Conservation (phyloP, 2,888 invertebrate species). For the Margaritifera margaritifera region DNA sequence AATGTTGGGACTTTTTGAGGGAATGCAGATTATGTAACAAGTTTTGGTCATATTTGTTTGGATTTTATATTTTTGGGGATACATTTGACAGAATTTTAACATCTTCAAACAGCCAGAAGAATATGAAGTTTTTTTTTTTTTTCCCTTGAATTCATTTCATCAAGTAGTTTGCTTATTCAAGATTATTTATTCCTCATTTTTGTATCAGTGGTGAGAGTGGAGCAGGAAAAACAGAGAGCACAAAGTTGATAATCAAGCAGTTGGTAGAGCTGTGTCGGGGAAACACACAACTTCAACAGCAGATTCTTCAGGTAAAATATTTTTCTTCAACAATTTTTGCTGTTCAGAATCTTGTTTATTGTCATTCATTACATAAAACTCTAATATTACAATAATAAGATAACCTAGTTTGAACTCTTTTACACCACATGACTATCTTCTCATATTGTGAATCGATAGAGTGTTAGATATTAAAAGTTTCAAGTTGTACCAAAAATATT, state of each 20-base stretch:
- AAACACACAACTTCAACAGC: slow-evolving; percentile 69
- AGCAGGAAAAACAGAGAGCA: slow-evolving; percentile 71
- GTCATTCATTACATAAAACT: not conserved
- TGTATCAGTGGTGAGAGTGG: slow-evolving; percentile 70
- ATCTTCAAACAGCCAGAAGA: too few species aligned
- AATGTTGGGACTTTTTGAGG: too few species aligned
- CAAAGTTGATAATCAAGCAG: slow-evolving; percentile 70
- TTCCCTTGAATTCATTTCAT: not conserved
- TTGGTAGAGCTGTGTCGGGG: slow-evolving; percentile 66
- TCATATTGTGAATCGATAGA: too few species aligned
- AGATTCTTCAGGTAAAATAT: slow-evolving; percentile 65
- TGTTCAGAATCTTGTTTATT: not conserved
- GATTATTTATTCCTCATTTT: not conserved
- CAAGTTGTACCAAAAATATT: too few species aligned
- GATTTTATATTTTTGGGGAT: too few species aligned
- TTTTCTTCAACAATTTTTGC: not conserved
- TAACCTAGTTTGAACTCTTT: too few species aligned
- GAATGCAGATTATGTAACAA: too few species aligned
- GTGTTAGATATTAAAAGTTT: too few species aligned
- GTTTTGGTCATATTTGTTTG: too few species aligned
- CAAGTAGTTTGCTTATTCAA: not conserved
- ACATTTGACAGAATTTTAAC: too few species aligned
- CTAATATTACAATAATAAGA: too few species aligned
- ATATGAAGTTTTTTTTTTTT: not conserved
- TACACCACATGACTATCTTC: too few species aligned